A percentile compares a stretch with the other conserved stretches of the same genome.
Conservation (phyloP, 2,797 vertebrate genomes). For the Melanotaenia pygmaea region DNA sequence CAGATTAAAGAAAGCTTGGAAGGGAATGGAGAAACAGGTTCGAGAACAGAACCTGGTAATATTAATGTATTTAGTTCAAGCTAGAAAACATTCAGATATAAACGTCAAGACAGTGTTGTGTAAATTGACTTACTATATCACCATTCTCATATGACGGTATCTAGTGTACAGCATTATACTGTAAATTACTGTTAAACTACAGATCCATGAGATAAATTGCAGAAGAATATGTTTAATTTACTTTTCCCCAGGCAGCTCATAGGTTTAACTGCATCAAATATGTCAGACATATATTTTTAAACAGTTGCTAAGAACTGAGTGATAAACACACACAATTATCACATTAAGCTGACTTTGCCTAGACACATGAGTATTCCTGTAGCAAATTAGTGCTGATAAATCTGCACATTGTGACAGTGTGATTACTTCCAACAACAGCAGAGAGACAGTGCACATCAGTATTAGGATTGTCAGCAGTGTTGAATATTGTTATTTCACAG, state of each 20-base stretch:
- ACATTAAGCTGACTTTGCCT: neutral
- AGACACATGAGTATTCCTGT: neutral
- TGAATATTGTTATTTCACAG: neutral
- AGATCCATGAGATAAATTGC: neutral
- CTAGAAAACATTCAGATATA: conserved; percentile 6
- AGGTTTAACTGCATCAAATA: neutral
- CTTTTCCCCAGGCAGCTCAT: neutral
- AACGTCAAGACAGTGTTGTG: neutral
- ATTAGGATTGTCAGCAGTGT: neutral
- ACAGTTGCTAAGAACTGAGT: neutral
- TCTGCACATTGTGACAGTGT: conserved; percentile 5
- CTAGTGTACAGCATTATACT: neutral
- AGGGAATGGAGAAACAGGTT: too few species aligned
- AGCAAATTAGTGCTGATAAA: neutral
- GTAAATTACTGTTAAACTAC: conserved; percentile 4
- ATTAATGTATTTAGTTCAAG: too few species aligned
- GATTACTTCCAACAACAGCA: conserved; percentile 7
- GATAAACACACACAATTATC: neutral
- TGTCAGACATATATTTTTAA: neutral
- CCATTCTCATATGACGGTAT: conserved; percentile 13
- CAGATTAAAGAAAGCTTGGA: too few species aligned
- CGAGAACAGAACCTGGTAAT: too few species aligned
- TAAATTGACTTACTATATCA: conserved; percentile 12
- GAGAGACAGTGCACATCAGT: neutral
- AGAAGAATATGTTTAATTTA: neutral